These are phyloP conservation scores for Anoura caudifer DNA, from an alignment of 2,113 vertebrate species.

Conservation along the genomic window DNA sequence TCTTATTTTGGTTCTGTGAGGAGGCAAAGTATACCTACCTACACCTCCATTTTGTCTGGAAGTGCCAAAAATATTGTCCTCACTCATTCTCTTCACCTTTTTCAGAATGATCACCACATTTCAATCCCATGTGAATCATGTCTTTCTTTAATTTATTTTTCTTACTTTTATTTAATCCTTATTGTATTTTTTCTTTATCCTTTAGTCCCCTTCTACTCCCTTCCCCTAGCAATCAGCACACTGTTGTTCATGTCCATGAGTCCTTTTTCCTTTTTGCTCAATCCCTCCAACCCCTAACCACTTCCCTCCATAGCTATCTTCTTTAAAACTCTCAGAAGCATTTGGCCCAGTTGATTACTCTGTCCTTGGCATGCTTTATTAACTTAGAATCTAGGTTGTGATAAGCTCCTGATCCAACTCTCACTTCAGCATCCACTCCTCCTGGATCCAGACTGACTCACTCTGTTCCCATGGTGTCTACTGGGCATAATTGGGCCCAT, in stretches of 20 bases:
- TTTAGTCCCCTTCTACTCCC: too few relatives aligned
- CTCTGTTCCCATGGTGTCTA: too few relatives aligned
- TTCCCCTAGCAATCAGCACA: too few relatives aligned
- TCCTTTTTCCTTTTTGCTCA: too few relatives aligned
- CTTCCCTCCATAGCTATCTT: background rate
- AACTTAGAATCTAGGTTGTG: background rate
- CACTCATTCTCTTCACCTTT: background rate
- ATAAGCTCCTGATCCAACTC: background rate
- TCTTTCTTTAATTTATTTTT: background rate
- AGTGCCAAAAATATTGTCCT: background rate
- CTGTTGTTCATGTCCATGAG: too few relatives aligned
- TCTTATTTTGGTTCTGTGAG: too few relatives aligned
- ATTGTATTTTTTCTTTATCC: too few relatives aligned
- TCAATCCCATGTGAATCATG: background rate
- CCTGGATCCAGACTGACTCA: background rate
- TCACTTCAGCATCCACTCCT: background rate
- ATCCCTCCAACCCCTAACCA: too few relatives aligned
- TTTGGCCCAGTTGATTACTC: background rate
- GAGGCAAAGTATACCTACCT: too few relatives aligned
- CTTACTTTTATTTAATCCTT: too few relatives aligned
- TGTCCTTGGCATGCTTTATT: background rate
- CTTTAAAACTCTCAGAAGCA: background rate
- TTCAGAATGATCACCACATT: background rate
- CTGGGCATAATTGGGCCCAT: background rate
- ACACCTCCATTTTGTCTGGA: too few relatives aligned